Evolutionary conservation across 2,113 vertebrate species (phyloP).

Genomic region (Oncorhynchus mykiss): DNA sequence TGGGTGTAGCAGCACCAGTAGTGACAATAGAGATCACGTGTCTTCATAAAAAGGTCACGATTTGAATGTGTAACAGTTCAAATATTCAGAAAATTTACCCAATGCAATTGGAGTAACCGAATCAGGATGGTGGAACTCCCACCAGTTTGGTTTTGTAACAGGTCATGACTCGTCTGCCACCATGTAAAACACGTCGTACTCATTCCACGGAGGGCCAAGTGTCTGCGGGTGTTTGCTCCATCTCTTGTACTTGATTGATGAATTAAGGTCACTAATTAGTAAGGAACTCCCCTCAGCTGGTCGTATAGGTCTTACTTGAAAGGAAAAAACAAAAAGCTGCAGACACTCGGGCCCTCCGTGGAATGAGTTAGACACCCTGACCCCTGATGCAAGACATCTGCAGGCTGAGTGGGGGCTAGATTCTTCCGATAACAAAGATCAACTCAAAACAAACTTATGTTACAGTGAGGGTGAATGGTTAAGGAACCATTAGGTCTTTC

Average conservation of each 20-base stretch:
- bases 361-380: no score
- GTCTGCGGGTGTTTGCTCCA: no score
- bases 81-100: background rate
- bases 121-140: background rate
- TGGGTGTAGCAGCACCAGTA: background rate
- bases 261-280: no score
- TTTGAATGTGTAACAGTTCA: no score
- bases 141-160: background rate
- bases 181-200: background rate
- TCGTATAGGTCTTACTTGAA: no score
- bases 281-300: no score
- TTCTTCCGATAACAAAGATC: background rate
- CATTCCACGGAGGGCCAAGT: no score
- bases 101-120: background rate
- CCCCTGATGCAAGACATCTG: background rate
- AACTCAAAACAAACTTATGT: background rate
- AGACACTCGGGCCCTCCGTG: no score
- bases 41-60: background rate
- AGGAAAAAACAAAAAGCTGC: no score
- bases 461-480: background rate
- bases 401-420: background rate
- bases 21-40: background rate
- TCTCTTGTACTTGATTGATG: no score
- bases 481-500: background rate
- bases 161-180: background rate